Base-by-base conservation (phyloP, 2,888 invertebrate genomes). In the Drosophila tripunctata region DNA sequence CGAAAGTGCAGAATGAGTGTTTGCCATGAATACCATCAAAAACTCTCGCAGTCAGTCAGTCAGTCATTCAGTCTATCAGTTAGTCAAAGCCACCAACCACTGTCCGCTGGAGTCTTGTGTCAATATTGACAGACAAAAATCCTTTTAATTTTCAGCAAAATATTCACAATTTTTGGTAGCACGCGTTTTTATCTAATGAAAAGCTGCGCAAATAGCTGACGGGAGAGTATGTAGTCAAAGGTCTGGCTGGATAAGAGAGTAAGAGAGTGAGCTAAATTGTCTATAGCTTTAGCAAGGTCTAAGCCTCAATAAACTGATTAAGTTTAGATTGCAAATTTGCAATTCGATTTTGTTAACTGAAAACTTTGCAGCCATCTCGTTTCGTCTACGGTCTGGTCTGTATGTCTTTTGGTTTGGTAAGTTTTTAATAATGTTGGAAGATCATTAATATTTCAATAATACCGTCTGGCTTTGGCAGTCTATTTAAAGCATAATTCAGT, bases 291-390 rank as follows among this genome's bases (percentile, higher is more conserved):
- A 33, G 27, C 36, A 40, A 57, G 14, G 65, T 67, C 74, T 75
- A 82, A 82, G 84, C 73, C 74, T 72, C 67, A n/a, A n/a, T 87
- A 82, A 84, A 85, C 87, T 84, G 79, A 85, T 84, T 87, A 85
- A 78, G 79, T 78, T 84, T 79, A 87, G 82, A 87, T 84, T 82
- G 79, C 84, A 81, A 87, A 87, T 79, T 87, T 81, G 68, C 69
- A 75, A 84, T 81, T 87, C 77, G 77, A 87, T 84, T 84, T 86
- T 64, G 55, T 65, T 50, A 50, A 55, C 43, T 30, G 33, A 45
- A 83, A 72, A 79, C 64, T 79, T 82, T 65, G 62, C 78, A 57
- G 67, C 24, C 62, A 62, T 36, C 15, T 17, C 35, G 14, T 14
- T 6, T 7, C 6, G 19, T 19, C 31, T 4, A 14, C 21, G 12